Conservation (phyloP, 2,113 vertebrate species). For the Alosa alosa region DNA sequence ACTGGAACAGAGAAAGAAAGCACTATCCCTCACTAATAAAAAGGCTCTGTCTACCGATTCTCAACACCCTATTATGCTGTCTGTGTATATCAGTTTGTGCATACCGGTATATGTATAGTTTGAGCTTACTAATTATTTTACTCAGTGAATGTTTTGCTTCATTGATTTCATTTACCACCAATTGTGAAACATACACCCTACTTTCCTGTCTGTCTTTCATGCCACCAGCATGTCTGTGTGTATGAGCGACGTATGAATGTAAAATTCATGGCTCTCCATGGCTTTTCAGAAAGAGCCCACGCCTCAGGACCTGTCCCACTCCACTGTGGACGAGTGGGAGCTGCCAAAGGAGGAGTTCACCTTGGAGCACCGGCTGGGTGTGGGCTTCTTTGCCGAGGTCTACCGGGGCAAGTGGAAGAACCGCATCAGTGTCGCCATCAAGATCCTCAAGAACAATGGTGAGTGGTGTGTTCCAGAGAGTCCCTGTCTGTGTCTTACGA, state of each 20-base stretch:
- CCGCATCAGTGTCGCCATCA: constrained; percentile 76
- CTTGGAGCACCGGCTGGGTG: constrained; percentile 70
- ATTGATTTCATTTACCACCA: background rate
- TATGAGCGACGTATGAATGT: background rate
- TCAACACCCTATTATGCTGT: too few relatives aligned
- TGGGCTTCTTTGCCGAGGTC: constrained; percentile 76
- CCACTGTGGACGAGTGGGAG: constrained; percentile 74
- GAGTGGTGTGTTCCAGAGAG: constrained; percentile 22
- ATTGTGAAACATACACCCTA: background rate
- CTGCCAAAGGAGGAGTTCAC: constrained; percentile 75
- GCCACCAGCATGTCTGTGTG: background rate
- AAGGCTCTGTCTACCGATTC: too few relatives aligned
- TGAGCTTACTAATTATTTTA: too few relatives aligned
- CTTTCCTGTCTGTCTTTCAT: background rate
- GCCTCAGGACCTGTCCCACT: constrained; percentile 51
- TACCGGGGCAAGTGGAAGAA: constrained; percentile 77
- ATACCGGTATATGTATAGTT: background rate
- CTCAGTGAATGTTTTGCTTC: background rate
- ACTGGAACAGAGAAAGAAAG: too few relatives aligned
- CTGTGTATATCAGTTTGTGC: too few relatives aligned
- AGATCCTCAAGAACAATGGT: constrained; percentile 74
- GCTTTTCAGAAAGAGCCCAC: constrained; percentile 60
- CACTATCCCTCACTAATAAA: too few relatives aligned
- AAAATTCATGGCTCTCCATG: background rate
- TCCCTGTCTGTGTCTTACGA: background rate